Percentiles rank a stretch among this genome's conserved stretches.
phyloP scores from a whole-genome alignment of 2,113 vertebrate species.

The Hucho hucho region DNA sequence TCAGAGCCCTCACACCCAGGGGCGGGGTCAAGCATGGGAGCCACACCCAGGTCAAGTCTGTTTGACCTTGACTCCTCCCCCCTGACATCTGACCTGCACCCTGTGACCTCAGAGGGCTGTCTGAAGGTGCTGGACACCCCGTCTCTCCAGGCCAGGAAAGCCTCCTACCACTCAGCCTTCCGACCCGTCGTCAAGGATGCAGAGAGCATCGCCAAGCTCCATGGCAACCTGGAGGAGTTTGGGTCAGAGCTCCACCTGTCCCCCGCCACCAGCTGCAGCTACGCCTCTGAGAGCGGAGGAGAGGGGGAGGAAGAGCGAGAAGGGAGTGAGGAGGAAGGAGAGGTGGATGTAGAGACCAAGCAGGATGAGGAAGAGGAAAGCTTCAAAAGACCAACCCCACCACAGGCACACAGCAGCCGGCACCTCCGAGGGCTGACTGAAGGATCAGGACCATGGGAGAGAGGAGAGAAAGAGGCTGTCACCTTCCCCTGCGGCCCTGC shows the following conservation, averaged over 20 bases:
- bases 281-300: constrained; percentile 84
- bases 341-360: constrained; percentile 92
- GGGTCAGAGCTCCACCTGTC: constrained; percentile 74
- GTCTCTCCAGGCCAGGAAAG: constrained; percentile 72
- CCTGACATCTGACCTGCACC: constrained; percentile 65
- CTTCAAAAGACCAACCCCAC: constrained; percentile 50
- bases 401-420: constrained; percentile 65
- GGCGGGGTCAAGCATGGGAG: constrained; percentile 42
- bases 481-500: constrained; percentile 64
- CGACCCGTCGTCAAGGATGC: constrained; percentile 88
- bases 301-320: constrained; percentile 78
- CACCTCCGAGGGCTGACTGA: constrained; percentile 71
- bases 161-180: constrained; percentile 88
- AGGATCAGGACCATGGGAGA: constrained; percentile 40
- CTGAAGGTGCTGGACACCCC: constrained; percentile 76
- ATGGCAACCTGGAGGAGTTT: constrained; percentile 75
- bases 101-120: constrained; percentile 72
- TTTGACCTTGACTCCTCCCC: constrained; percentile 75
- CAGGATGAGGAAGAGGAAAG: constrained; percentile 82
- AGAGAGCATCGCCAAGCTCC: constrained; percentile 90
- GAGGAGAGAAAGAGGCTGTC: constrained; percentile 72
- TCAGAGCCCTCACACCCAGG: constrained; percentile 77
- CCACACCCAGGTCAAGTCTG: constrained; percentile 63
- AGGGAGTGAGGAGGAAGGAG: constrained; percentile 82
- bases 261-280: constrained; percentile 88